Conservation (phyloP, 2,888 invertebrate genomes). For the Girardia tigrina region DNA sequence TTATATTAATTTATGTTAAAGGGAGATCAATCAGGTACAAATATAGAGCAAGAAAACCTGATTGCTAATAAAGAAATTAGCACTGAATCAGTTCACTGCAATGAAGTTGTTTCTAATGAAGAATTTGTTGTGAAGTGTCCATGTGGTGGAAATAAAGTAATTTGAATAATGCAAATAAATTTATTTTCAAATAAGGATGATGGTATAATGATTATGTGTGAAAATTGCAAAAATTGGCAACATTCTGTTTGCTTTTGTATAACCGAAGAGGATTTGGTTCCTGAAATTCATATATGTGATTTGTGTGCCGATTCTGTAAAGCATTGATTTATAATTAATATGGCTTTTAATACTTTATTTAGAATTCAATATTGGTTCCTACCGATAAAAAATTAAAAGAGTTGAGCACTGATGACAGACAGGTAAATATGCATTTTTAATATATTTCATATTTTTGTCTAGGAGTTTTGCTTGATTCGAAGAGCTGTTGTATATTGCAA, state of each 20-base stretch:
- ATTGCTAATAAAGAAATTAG: too few relatives aligned
- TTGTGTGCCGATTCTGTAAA: constrained; percentile 21
- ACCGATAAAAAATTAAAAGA: not conserved
- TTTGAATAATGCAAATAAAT: not conserved
- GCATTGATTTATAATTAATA: too few relatives aligned
- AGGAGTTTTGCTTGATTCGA: not conserved
- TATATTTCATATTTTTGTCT: not conserved
- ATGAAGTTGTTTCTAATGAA: constrained; percentile 36
- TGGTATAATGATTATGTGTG: constrained; percentile 34
- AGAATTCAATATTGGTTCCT: not conserved
- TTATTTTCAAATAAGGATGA: constrained; percentile 30
- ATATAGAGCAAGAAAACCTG: too few relatives aligned
- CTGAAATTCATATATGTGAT: constrained; percentile 32
- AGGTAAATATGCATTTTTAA: not conserved
- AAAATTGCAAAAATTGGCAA: constrained; percentile 34
- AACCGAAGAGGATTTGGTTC: constrained; percentile 19
- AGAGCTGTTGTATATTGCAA: not conserved
- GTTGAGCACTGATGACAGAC: not conserved
- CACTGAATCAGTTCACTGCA: too few relatives aligned
- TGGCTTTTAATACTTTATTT: too few relatives aligned
- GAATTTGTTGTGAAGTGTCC: constrained; percentile 43
- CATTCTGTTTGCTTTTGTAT: constrained; percentile 33
- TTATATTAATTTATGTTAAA: too few relatives aligned
- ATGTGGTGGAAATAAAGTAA: constrained; percentile 47
- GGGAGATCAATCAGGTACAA: too few relatives aligned